Conservation (phyloP, 2,888 invertebrate species). For the Cheilosia variabilis region DNA sequence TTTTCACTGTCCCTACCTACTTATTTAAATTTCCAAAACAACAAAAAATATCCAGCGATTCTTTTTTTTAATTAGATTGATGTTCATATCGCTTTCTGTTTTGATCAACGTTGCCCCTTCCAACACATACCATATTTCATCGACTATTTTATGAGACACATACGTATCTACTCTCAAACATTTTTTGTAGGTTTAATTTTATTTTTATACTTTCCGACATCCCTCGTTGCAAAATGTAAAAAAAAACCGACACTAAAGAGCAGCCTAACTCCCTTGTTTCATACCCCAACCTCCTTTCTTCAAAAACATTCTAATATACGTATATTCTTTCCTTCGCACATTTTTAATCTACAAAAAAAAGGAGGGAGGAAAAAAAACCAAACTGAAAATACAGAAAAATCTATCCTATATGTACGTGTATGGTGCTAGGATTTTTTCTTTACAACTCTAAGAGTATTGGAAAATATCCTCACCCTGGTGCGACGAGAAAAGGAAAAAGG, state of each 20-base stretch:
- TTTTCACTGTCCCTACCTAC: no score
- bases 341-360: constrained; percentile 62
- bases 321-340: constrained; percentile 47
- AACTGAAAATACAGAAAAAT: constrained; percentile 46
- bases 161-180: constrained; percentile 7
- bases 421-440: constrained; percentile 7
- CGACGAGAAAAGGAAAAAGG: constrained; percentile 2
- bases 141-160: constrained; percentile 19
- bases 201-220: constrained; percentile 34
- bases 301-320: constrained; percentile 49
- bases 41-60: background rate
- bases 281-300: constrained; percentile 33
- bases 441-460: constrained; percentile 23
- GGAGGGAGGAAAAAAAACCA: constrained; percentile 36
- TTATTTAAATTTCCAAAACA: background rate
- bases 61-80: background rate
- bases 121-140: constrained; percentile 1
- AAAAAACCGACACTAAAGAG: constrained; percentile 4
- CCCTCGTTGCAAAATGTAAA: constrained; percentile 39
- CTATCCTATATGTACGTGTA: constrained; percentile 25
- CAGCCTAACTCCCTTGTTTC: constrained; percentile 2
- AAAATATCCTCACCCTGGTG: constrained; percentile 6
- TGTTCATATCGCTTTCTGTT: background rate
- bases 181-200: constrained; percentile 41
- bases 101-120: background rate